Conservation (phyloP, 2,113 vertebrate species). For the Malurus cyaneus region DNA sequence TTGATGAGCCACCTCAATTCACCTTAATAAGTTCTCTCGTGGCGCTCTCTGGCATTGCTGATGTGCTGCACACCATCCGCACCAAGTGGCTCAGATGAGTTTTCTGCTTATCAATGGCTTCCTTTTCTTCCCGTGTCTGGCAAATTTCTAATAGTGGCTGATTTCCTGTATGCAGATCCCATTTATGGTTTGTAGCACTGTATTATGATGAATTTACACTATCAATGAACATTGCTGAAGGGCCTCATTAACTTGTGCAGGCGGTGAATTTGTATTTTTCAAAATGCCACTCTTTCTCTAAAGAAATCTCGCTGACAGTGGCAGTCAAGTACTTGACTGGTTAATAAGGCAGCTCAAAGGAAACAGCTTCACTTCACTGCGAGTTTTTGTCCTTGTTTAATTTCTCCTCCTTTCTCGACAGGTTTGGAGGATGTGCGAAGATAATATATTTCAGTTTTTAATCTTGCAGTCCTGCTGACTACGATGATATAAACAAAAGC, state of each 20-base stretch:
- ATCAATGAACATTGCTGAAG: slow-evolving; percentile 69
- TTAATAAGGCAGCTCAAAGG: slow-evolving; percentile 69
- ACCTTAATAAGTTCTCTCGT: slow-evolving; percentile 37
- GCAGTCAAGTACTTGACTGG: slow-evolving; percentile 66
- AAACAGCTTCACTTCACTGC: slow-evolving; percentile 55
- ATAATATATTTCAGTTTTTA: slow-evolving; percentile 29
- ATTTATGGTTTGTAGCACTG: slow-evolving; percentile 58
- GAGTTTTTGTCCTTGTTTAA: slow-evolving; percentile 65
- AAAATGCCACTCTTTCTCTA: slow-evolving; percentile 65
- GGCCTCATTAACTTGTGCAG: slow-evolving; percentile 70
- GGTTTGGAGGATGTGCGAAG: slow-evolving; percentile 46
- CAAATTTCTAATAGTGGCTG: slow-evolving; percentile 62
- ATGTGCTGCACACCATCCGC: slow-evolving; percentile 29
- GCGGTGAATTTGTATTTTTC: slow-evolving; percentile 66
- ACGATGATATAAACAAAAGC: slow-evolving; percentile 49
- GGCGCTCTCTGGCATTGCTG: neutral
- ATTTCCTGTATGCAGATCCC: slow-evolving; percentile 59
- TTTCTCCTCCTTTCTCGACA: slow-evolving; percentile 57
- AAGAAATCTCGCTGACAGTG: slow-evolving; percentile 68
- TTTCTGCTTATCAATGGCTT: slow-evolving; percentile 66
- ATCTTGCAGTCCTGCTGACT: slow-evolving; percentile 42
- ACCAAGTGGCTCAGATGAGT: slow-evolving; percentile 19
- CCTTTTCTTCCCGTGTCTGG: slow-evolving; percentile 51
- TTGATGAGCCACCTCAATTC: slow-evolving; percentile 48
- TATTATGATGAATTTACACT: slow-evolving; percentile 67